These are phyloP conservation scores for Drosophila sucinea DNA, from an alignment of 1,140 invertebrate species.

Conservation along the genomic window DNA sequence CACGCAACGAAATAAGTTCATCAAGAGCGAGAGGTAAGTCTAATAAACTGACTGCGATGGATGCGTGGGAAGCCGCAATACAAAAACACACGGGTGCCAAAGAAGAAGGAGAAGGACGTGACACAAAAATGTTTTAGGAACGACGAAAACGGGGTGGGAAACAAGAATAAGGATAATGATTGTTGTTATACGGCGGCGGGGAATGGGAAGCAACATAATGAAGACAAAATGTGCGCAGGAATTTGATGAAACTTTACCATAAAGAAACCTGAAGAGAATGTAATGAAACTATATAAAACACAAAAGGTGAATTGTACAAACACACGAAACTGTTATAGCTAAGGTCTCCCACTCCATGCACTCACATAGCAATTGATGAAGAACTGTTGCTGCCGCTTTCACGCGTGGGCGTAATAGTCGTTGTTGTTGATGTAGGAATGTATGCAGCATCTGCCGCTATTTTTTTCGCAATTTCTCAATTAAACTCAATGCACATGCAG, in stretches of 20 bases:
- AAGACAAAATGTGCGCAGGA: constrained; percentile 39
- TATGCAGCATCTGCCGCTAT: constrained; percentile 16
- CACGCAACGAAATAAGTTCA: background rate
- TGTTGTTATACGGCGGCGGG: constrained; percentile 10
- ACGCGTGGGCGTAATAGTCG: constrained; percentile 45
- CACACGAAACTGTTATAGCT: constrained; percentile 45
- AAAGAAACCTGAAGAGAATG: constrained; percentile 1
- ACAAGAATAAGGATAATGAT: constrained; percentile 11
- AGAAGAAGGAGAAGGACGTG: background rate
- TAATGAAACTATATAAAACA: constrained; percentile 18
- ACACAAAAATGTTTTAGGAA: constrained; percentile 14
- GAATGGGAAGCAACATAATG: constrained; percentile 28
- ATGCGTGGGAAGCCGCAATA: constrained; percentile 3
- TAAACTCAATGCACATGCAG: constrained; percentile 5
- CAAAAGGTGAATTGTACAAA: constrained; percentile 35
- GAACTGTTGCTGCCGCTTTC: constrained; percentile 39
- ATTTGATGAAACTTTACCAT: constrained; percentile 10
- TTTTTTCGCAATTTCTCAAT: background rate
- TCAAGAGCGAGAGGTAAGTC: background rate
- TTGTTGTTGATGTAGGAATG: constrained; percentile 29
- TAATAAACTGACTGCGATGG: constrained; percentile 38
- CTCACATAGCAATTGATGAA: constrained; percentile 14
- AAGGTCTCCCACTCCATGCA: background rate
- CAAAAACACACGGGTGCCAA: constrained; percentile 8
- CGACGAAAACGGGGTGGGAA: constrained; percentile 18